phyloP scores from a whole-genome alignment of 1,140 invertebrate genomes.

The Monomorium pharaonis region DNA sequence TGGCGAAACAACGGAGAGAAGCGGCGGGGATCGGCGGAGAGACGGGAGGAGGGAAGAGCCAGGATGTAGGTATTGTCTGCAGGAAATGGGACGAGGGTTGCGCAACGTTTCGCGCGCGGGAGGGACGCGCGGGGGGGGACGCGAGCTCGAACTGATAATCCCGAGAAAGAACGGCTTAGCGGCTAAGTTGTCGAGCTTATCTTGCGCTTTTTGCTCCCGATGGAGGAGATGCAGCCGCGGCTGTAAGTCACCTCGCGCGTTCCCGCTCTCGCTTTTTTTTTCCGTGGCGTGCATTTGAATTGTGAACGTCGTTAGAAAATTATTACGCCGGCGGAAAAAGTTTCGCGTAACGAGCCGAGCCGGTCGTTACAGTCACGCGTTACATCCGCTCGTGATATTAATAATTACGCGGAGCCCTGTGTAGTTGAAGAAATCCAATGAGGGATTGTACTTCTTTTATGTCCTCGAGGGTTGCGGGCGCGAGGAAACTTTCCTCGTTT shows the following conservation, averaged over 20 bases:
- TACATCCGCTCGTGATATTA: constrained; percentile 27
- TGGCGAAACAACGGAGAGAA: constrained; percentile 35
- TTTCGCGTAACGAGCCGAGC: neutral
- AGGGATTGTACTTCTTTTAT: neutral
- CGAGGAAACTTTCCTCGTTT: constrained; percentile 68
- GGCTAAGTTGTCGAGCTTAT: constrained; percentile 73
- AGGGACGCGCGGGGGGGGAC: constrained; percentile 28
- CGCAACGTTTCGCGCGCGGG: constrained; percentile 4
- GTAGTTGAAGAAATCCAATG: constrained; percentile 20
- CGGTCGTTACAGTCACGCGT: constrained; percentile 17
- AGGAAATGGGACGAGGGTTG: constrained; percentile 79
- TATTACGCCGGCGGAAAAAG: constrained; percentile 5
- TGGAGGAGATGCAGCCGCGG: constrained; percentile 17
- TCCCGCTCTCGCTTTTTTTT: neutral
- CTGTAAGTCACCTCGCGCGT: neutral
- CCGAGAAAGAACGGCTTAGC: constrained; percentile 72
- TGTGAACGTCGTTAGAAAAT: constrained; percentile 19
- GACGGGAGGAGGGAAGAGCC: neutral
- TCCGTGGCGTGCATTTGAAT: neutral
- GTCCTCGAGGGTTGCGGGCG: neutral
- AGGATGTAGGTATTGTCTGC: constrained; percentile 76
- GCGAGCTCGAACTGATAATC: constrained; percentile 69
- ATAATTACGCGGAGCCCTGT: constrained; percentile 7
- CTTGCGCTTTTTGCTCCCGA: constrained; percentile 68
- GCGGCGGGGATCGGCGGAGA: constrained; percentile 26